Evolutionary conservation across 2,797 vertebrate genomes (phyloP).

Genomic region (Sebastes itinus): DNA sequence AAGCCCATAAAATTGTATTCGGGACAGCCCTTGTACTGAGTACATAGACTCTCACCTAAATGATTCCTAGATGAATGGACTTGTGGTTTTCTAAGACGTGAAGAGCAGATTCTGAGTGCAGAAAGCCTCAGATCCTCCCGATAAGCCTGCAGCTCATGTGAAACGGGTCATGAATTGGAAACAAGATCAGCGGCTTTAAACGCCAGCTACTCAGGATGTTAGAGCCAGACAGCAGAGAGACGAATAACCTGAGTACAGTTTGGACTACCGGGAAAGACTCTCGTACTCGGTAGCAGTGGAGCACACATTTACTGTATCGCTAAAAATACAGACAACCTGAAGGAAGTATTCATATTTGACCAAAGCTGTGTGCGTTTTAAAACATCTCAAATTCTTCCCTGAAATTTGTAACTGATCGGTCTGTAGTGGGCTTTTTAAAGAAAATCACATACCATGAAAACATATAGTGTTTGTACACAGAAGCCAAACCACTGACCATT

Average conservation of each 20-base stretch:
- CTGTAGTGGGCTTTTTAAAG: not conserved
- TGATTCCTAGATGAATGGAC: not conserved
- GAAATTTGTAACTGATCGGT: not conserved
- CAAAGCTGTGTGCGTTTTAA: not conserved
- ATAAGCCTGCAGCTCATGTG: not conserved
- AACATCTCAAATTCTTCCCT: not conserved
- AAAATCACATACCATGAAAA: not conserved
- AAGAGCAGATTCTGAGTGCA: not conserved
- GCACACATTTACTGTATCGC: not conserved
- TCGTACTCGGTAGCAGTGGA: not conserved
- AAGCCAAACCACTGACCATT: not conserved
- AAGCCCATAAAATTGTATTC: too few species aligned
- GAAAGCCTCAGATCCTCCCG: not conserved
- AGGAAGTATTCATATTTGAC: not conserved
- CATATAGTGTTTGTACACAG: not conserved
- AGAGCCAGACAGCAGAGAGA: not conserved
- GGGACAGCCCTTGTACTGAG: not conserved
- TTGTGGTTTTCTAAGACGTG: not conserved
- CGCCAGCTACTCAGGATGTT: not conserved
- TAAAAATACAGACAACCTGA: not conserved
- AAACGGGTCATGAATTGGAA: not conserved
- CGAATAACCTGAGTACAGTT: not conserved
- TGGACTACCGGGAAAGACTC: not conserved
- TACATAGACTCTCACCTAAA: not conserved
- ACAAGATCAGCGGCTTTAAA: slow-evolving; percentile 3